Evolutionary conservation across 2,888 invertebrate genomes (phyloP), one percentile per base, ranked within the genome.

Genomic region (Pseudococcus jackbeardsleyi): DNA sequence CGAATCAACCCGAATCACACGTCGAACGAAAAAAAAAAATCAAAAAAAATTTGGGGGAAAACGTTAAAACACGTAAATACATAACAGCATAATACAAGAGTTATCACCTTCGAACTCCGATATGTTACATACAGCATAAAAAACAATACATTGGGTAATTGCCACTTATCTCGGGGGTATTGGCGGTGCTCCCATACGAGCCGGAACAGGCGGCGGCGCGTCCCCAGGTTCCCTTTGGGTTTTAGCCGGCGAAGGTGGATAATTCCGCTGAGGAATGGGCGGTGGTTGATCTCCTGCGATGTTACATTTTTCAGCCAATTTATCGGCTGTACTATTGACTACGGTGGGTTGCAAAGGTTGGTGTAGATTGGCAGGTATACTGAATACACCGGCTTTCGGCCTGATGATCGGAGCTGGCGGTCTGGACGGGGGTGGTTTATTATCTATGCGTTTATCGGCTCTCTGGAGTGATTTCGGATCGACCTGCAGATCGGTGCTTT

Each of bases 161-260:
- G 4, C 54, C 17, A 86, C 59, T 88, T 88, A 88, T 85, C 88
- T 85, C 5, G 95, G 95, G 90, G 95, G 91, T 0, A 95, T 95
- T 26, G 95, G 95, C 8, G 95, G 95, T 19, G 93, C 93, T 7
- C 93, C 92, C 88, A 93, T 93, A 89, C 94, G 92, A 0, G 94
- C 93, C 0, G 94, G 94, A 46, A 94, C 93, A 0, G 93, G 93
- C 1, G 94, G 94, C 0, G 94, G 93, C 64, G 91, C 90, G 26
- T 90, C 91, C 50, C 88, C 17, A 0, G 72, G 86, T 64, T 89
- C 89, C 82, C 19, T 64, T 22, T 33, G 48, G 1, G 39, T 39
- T 42, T 91, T 90, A 0, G 91, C 91, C 79, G 79, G 46, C 9
- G 91, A 91, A 33, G 92, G 90, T 90, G 8, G 91, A 90, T 46